Percentiles rank a stretch among this genome's conserved stretches.
Evolutionary conservation across 2,113 vertebrate genomes (phyloP).

Genomic region (Chinchilla lanigera): DNA sequence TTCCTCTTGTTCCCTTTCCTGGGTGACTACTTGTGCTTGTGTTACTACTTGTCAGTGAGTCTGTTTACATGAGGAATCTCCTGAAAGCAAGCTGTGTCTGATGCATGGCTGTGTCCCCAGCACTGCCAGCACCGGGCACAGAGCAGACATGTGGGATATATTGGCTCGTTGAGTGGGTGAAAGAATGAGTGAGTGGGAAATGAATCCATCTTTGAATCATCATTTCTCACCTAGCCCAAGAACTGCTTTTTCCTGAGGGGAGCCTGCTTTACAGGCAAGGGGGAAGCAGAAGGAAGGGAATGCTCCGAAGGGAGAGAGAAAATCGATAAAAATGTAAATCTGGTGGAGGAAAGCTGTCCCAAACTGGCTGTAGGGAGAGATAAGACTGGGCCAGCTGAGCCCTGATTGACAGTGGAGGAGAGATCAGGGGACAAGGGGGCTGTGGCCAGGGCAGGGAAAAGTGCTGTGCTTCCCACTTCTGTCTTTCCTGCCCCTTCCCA

Average conservation of each 20-base stretch:
- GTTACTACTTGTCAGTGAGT: not conserved
- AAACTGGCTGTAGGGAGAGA: slow-evolving; percentile 74
- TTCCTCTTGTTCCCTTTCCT: not conserved
- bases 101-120: not conserved
- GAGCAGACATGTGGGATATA: not conserved
- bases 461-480: not conserved
- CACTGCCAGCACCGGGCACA: not conserved
- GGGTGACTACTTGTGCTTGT: not conserved
- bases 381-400: slow-evolving; percentile 70
- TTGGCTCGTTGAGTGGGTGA: not conserved
- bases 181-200: not conserved
- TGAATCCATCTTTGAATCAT: not conserved
- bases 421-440: slow-evolving; percentile 56
- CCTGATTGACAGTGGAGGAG: slow-evolving; percentile 54
- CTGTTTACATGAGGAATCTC: not conserved
- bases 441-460: slow-evolving; percentile 5
- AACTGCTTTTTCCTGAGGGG: not conserved
- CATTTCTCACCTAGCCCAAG: not conserved
- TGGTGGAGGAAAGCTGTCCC: slow-evolving; percentile 72
- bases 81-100: not conserved
- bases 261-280: slow-evolving; percentile 65
- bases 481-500: not conserved
- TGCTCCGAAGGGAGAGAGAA: slow-evolving; percentile 60
- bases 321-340: slow-evolving; percentile 84
- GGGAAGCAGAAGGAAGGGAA: slow-evolving; percentile 38